Percentiles rank a stretch among this genome's conserved stretches.
These are phyloP conservation scores for Eupithecia subumbrata DNA, from an alignment of 2,888 invertebrate species.

Conservation along the genomic window DNA sequence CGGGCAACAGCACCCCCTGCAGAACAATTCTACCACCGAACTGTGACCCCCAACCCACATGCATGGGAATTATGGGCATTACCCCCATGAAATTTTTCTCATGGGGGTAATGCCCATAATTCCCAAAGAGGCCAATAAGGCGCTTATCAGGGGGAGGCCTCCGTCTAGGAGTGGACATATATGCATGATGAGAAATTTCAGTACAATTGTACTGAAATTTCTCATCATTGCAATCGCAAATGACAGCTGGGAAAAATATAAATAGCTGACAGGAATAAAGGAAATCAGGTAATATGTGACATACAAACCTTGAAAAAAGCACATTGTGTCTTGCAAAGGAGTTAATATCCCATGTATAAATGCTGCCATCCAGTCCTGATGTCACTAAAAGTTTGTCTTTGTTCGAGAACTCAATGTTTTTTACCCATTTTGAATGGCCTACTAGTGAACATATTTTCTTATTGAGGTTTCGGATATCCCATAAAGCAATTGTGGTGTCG, in stretches of 20 bases:
- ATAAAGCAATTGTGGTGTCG: slow-evolving; percentile 95
- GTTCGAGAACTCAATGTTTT: slow-evolving; percentile 96
- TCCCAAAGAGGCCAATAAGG: no score
- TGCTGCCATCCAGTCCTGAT: slow-evolving; percentile 96
- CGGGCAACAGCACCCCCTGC: no score
- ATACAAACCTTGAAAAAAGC: slow-evolving; percentile 84
- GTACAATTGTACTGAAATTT: no score
- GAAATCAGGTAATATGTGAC: not conserved
- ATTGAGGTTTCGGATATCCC: slow-evolving; percentile 95
- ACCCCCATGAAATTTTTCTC: no score
- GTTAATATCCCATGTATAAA: slow-evolving; percentile 97
- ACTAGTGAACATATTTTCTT: slow-evolving; percentile 89
- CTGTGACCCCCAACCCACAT: no score
- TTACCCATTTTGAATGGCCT: slow-evolving; percentile 98
- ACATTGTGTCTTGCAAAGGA: slow-evolving; percentile 91
- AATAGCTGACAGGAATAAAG: not conserved
- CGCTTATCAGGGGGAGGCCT: no score
- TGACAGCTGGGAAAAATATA: not conserved
- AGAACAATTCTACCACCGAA: no score
- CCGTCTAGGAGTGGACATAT: no score
- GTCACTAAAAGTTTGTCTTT: slow-evolving; percentile 93
- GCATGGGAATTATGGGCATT: no score
- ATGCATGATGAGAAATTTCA: no score
- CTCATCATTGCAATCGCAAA: no score
- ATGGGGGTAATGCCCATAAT: no score